Conservation (phyloP, 1,140 invertebrate genomes). For the Drosophila gunungcola region DNA sequence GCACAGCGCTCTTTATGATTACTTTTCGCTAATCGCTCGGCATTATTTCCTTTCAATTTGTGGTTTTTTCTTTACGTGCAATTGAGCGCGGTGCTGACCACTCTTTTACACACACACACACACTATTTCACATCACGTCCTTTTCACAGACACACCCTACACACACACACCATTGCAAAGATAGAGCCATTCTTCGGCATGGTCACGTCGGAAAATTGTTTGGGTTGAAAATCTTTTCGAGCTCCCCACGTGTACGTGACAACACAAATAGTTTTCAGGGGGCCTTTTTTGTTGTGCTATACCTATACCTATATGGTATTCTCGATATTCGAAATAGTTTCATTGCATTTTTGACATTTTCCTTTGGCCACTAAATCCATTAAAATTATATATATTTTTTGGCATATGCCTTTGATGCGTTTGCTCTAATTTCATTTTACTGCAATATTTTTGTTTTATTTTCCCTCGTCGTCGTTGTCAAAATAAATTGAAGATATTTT, state of each 20-base stretch:
- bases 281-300: conserved; percentile 11
- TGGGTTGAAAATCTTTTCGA: conserved; percentile 69
- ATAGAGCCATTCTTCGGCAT: conserved; percentile 39
- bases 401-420: conserved; percentile 76
- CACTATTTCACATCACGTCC: conserved; percentile 9
- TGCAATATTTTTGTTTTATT: conserved; percentile 46
- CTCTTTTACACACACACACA: conserved; percentile 9
- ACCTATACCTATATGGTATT: conserved; percentile 14
- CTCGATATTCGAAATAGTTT: conserved; percentile 45
- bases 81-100: conserved; percentile 61
- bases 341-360: conserved; percentile 75
- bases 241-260: conserved; percentile 67
- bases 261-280: conserved; percentile 72
- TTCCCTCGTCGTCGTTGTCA: conserved; percentile 59
- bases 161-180: conserved; percentile 14
- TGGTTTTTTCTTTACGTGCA: conserved; percentile 74
- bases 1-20: conserved; percentile 69
- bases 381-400: conserved; percentile 75
- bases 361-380: conserved; percentile 76
- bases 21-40: conserved; percentile 79
- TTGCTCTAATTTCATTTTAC: conserved; percentile 74
- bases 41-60: conserved; percentile 83
- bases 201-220: conserved; percentile 75
- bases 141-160: conserved; percentile 8
- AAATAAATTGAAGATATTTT: conserved; percentile 79